phyloP scores from a whole-genome alignment of 2,113 vertebrate species.

The Gavia stellata region DNA sequence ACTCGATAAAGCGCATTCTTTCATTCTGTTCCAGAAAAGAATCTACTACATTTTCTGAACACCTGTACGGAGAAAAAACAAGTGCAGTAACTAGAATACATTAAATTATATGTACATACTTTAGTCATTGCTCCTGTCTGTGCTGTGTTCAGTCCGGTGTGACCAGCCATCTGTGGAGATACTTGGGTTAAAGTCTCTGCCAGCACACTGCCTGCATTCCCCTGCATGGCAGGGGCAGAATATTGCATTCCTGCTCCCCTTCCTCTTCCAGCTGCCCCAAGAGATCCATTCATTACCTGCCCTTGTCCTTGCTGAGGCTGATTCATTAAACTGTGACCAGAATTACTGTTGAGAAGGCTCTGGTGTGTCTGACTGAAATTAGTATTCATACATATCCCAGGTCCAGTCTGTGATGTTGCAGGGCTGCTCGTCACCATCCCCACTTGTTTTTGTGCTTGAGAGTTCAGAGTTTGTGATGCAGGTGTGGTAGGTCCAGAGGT shows the following conservation, averaged over 20 bases:
- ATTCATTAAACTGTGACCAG: conserved; percentile 86
- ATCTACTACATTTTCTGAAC: not conserved
- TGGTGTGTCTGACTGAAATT: conserved; percentile 86
- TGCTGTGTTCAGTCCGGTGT: conserved; percentile 81
- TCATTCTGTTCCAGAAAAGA: not conserved
- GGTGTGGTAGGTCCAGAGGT: conserved; percentile 74
- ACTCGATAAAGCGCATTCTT: not conserved
- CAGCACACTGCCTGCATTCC: conserved; percentile 83
- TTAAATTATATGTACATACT: conserved; percentile 73
- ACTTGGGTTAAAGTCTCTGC: conserved; percentile 92
- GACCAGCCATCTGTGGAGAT: conserved; percentile 83
- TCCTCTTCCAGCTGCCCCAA: conserved; percentile 85
- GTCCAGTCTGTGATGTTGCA: conserved; percentile 78
- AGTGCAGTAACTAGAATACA: not conserved
- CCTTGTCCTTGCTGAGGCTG: conserved; percentile 84
- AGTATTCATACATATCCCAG: conserved; percentile 85
- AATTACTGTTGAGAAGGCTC: conserved; percentile 88
- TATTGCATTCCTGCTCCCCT: conserved; percentile 87
- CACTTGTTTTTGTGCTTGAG: conserved; percentile 87
- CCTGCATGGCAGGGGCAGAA: conserved; percentile 83
- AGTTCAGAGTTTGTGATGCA: conserved; percentile 81
- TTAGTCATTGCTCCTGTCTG: conserved; percentile 92
- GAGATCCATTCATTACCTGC: conserved; percentile 92
- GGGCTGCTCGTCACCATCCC: conserved; percentile 78
- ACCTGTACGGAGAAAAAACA: not conserved